These are phyloP conservation scores for Procavia capensis DNA, from an alignment of 2,113 vertebrate genomes.

Conservation along the genomic window DNA sequence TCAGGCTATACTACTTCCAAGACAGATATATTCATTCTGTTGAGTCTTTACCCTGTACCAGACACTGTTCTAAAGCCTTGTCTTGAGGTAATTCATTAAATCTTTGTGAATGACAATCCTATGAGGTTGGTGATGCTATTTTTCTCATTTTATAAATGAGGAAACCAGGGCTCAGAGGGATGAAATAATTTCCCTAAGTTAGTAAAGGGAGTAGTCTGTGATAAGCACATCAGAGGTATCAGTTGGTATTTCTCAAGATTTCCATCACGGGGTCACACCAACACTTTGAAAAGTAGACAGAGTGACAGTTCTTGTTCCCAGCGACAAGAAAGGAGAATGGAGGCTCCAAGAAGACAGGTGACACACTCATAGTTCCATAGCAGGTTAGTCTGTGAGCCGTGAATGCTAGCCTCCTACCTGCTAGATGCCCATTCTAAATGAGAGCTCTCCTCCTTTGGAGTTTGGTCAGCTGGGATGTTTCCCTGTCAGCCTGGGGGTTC, in stretches of 20 bases:
- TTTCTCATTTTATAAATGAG: neutral
- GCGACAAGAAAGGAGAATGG: neutral
- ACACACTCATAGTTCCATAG: too few species aligned
- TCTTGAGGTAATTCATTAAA: neutral
- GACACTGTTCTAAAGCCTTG: neutral
- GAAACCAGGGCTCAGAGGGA: neutral
- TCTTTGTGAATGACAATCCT: fast-evolving
- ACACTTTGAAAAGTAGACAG: fast-evolving
- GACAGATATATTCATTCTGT: neutral
- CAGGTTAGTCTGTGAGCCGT: neutral
- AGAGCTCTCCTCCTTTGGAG: neutral
- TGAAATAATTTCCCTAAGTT: too few species aligned
- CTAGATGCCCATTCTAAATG: too few species aligned
- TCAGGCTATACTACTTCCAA: neutral
- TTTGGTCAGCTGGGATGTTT: neutral
- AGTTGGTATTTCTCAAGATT: fast-evolving
- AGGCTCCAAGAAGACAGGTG: neutral
- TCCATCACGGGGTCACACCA: fast-evolving
- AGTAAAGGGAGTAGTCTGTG: neutral
- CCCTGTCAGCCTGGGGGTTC: too few species aligned
- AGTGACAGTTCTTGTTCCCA: neutral
- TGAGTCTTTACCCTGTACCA: neutral
- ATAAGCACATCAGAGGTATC: fast-evolving
- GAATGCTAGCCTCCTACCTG: neutral
- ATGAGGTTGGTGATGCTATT: fast-evolving